phyloP scores from a whole-genome alignment of 2,797 vertebrate species.

The Nyctibius grandis region DNA sequence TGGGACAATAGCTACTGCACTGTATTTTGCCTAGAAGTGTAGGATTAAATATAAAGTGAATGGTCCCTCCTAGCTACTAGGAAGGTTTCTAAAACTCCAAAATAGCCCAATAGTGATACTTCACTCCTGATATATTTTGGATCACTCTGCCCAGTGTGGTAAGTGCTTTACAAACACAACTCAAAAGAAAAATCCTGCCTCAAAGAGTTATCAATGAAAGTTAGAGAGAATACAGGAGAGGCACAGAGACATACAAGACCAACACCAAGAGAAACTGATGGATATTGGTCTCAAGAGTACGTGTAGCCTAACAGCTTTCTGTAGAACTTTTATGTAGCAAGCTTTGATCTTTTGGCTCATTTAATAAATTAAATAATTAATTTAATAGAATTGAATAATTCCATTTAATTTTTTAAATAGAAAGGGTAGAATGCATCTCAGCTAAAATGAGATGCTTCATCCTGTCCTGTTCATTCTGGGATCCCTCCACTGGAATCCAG shows the following conservation, averaged over 20 bases:
- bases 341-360: not conserved
- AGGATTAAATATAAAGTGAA: not conserved
- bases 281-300: not conserved
- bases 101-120: not conserved
- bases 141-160: not conserved
- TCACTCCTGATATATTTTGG: not conserved
- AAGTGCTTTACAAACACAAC: not conserved
- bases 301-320: not conserved
- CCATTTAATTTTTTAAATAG: not conserved
- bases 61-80: not conserved
- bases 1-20: not conserved
- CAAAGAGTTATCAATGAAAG: not conserved
- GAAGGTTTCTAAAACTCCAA: not conserved
- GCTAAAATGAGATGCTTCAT: not conserved
- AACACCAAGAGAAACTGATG: not conserved
- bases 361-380: not conserved
- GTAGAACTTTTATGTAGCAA: not conserved
- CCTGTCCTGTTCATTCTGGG: not conserved
- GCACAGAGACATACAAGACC: not conserved
- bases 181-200: not conserved
- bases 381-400: not conserved
- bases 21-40: not conserved
- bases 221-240: not conserved
- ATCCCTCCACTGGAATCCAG: not conserved
- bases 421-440: not conserved